These are phyloP conservation scores for Phorcus lineatus DNA, from an alignment of 2,888 invertebrate genomes.

Conservation along the genomic window DNA sequence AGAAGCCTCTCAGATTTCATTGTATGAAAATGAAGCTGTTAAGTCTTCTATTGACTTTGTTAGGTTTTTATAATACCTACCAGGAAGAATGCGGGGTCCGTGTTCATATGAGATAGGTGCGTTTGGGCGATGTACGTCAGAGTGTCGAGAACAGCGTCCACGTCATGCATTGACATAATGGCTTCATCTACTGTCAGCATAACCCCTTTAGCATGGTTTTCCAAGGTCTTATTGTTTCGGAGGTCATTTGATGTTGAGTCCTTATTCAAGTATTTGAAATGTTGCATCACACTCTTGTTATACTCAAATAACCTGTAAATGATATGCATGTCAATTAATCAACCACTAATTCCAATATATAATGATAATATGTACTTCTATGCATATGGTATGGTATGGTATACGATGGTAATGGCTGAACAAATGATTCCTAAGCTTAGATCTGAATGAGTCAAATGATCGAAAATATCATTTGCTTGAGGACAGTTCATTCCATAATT, in stretches of 20 bases:
- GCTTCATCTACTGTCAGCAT: slow-evolving; percentile 93
- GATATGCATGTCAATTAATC: too few relatives aligned
- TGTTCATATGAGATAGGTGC: slow-evolving; percentile 88
- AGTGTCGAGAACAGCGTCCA: slow-evolving; percentile 89
- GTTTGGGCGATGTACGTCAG: slow-evolving; percentile 89
- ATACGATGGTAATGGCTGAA: too few relatives aligned
- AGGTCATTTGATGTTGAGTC: slow-evolving; percentile 84
- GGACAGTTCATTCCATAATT: too few relatives aligned
- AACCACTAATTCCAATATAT: too few relatives aligned
- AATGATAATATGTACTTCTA: too few relatives aligned
- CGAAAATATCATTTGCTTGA: too few relatives aligned
- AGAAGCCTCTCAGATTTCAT: too few relatives aligned
- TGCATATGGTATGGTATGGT: too few relatives aligned
- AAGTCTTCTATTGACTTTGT: too few relatives aligned
- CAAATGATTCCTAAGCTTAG: too few relatives aligned
- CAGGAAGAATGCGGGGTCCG: slow-evolving; percentile 92
- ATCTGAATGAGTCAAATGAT: too few relatives aligned
- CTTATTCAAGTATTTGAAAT: slow-evolving; percentile 48
- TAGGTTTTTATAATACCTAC: slow-evolving; percentile 77
- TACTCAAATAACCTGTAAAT: slow-evolving; percentile 60
- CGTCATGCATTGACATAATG: slow-evolving; percentile 90
- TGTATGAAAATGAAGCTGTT: too few relatives aligned
- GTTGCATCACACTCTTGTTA: slow-evolving; percentile 48
- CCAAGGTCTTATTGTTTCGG: slow-evolving; percentile 86
- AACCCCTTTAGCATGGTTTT: slow-evolving; percentile 90